Conservation (phyloP, 2,113 vertebrate genomes). For the Sisor rabdophorus region DNA sequence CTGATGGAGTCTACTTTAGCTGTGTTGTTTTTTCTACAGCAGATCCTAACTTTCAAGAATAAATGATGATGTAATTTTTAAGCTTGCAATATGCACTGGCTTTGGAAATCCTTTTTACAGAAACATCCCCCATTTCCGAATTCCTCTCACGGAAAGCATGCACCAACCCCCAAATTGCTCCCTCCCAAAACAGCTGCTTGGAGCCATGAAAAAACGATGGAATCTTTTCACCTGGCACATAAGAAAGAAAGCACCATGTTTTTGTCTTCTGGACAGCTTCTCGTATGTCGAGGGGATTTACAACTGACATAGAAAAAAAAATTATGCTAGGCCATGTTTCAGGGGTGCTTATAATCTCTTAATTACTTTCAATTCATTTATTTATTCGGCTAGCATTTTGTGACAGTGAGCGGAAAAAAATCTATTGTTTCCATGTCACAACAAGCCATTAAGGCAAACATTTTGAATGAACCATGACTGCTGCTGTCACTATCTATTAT, state of each 20-base stretch:
- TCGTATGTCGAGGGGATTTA: not conserved
- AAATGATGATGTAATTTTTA: constrained; percentile 6
- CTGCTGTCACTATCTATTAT: constrained; percentile 8
- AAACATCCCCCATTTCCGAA: constrained; percentile 18
- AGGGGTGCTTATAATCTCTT: not conserved
- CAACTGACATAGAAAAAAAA: not conserved
- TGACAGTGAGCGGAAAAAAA: not conserved
- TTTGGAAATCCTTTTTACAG: not conserved
- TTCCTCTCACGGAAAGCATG: constrained; percentile 1
- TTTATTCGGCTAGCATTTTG: not conserved
- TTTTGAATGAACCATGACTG: not conserved
- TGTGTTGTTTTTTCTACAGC: not conserved
- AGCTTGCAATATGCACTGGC: constrained; percentile 15
- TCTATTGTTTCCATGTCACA: not conserved
- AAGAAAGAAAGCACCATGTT: constrained; percentile 21
- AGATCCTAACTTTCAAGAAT: not conserved
- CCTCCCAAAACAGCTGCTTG: constrained; percentile 17
- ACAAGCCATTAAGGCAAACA: not conserved
- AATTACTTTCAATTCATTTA: not conserved
- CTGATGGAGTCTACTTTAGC: not conserved
- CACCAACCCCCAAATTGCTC: constrained; percentile 19
- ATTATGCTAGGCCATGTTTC: not conserved
- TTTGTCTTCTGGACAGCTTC: not conserved
- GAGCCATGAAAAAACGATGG: constrained; percentile 30
- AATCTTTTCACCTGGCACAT: constrained; percentile 47